Evolutionary conservation across 2,888 invertebrate species (phyloP).

Genomic region (Parnassius apollo): DNA sequence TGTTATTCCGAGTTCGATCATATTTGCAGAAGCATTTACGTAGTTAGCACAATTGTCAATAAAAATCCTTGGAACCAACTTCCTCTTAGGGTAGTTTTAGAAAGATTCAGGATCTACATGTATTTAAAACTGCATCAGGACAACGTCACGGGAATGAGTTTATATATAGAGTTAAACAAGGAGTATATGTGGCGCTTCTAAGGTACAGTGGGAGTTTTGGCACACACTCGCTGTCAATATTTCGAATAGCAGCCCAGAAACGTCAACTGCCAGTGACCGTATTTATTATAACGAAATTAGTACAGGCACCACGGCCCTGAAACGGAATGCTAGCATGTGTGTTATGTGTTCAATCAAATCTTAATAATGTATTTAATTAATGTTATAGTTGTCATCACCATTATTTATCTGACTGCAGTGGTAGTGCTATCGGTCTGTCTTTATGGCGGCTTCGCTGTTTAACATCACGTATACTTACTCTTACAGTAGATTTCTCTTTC

Average conservation of each 20-base stretch:
- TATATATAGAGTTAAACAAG: background rate
- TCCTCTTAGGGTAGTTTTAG: too few relatives aligned
- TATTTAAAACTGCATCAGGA: too few relatives aligned
- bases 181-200: conserved; percentile 8
- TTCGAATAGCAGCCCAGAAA: conserved; percentile 73
- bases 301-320: conserved; percentile 58
- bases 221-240: conserved; percentile 67
- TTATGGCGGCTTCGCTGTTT: background rate
- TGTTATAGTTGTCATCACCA: conserved; percentile 7
- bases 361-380: conserved; percentile 22
- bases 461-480: background rate
- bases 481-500: too few relatives aligned
- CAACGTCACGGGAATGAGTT: too few relatives aligned
- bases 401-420: conserved; percentile 4
- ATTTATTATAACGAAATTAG: conserved; percentile 74
- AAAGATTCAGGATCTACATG: too few relatives aligned
- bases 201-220: conserved; percentile 53
- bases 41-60: too few relatives aligned
- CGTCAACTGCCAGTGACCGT: conserved; percentile 63
- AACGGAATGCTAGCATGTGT: conserved; percentile 38
- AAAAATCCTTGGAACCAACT: too few relatives aligned
- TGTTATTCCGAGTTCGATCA: too few relatives aligned
- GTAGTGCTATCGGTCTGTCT: background rate
- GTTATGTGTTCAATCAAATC: conserved; percentile 22
- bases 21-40: too few relatives aligned